A percentile compares a stretch with the other conserved stretches of the same genome.
These are phyloP conservation scores for Strigamia maritima DNA, from an alignment of 2,888 invertebrate genomes.

Conservation along the genomic window DNA sequence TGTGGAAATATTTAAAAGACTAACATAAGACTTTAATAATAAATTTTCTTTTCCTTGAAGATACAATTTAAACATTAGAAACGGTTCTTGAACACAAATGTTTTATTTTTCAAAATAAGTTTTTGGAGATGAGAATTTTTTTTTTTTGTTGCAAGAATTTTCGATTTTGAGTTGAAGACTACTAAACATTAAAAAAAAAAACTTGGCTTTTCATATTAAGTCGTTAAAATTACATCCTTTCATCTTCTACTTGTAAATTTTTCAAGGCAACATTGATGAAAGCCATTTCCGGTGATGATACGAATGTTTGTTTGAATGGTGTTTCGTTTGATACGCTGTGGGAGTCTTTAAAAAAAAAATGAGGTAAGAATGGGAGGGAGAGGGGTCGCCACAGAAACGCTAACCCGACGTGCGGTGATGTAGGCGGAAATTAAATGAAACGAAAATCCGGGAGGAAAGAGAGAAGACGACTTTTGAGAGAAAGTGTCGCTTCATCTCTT, in stretches of 20 bases:
- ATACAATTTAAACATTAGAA: too few relatives aligned
- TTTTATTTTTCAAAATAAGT: too few relatives aligned
- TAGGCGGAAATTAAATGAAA: slow-evolving; percentile 31
- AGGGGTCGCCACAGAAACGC: slow-evolving; percentile 8
- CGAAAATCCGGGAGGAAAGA: slow-evolving; percentile 21
- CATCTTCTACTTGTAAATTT: neutral
- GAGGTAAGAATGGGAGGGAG: neutral
- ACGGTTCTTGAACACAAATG: too few relatives aligned
- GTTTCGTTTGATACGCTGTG: neutral
- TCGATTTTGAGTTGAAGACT: too few relatives aligned
- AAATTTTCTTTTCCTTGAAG: too few relatives aligned
- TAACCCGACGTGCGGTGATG: slow-evolving; percentile 18
- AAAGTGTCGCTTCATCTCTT: slow-evolving; percentile 1
- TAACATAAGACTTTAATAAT: too few relatives aligned
- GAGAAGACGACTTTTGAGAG: slow-evolving; percentile 26
- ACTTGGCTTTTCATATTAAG: too few relatives aligned
- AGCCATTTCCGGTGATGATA: neutral
- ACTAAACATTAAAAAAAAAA: too few relatives aligned
- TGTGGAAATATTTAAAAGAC: too few relatives aligned
- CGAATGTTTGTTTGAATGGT: neutral
- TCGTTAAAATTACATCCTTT: neutral
- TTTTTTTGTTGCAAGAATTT: too few relatives aligned
- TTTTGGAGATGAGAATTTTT: too few relatives aligned
- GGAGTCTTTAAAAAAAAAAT: neutral
- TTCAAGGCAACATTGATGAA: neutral